Conservation (phyloP, 2,888 invertebrate genomes). For the Theretra japonica region DNA sequence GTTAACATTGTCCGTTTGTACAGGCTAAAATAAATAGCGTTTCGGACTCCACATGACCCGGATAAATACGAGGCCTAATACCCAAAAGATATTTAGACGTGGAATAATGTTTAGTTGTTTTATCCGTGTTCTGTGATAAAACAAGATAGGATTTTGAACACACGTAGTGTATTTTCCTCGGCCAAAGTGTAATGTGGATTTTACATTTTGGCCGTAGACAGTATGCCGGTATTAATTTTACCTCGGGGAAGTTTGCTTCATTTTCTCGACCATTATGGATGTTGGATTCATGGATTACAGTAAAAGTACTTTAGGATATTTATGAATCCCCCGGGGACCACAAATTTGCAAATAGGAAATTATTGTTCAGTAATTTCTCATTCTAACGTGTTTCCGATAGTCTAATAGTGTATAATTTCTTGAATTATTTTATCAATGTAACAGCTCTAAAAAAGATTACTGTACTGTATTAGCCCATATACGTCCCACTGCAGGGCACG, state of each 20-base stretch:
- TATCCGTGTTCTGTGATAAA: neutral
- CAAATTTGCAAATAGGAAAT: neutral
- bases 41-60: neutral
- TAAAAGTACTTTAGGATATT: neutral
- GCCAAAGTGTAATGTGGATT: neutral
- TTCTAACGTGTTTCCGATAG: no score
- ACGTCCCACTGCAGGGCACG: no score
- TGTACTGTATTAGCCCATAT: no score
- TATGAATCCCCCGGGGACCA: neutral
- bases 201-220: neutral
- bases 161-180: neutral
- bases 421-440: no score
- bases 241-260: neutral
- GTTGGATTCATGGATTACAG: neutral
- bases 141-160: neutral
- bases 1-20: conserved; percentile 7
- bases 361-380: no score
- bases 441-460: no score
- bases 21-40: neutral
- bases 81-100: conserved; percentile 4
- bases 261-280: neutral
- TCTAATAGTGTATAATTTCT: no score
- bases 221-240: conserved; percentile 6
- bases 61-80: neutral
- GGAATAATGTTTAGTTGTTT: neutral